Base-by-base conservation (phyloP, 2,113 vertebrate genomes). In the Psammodynastes pulverulentus region DNA sequence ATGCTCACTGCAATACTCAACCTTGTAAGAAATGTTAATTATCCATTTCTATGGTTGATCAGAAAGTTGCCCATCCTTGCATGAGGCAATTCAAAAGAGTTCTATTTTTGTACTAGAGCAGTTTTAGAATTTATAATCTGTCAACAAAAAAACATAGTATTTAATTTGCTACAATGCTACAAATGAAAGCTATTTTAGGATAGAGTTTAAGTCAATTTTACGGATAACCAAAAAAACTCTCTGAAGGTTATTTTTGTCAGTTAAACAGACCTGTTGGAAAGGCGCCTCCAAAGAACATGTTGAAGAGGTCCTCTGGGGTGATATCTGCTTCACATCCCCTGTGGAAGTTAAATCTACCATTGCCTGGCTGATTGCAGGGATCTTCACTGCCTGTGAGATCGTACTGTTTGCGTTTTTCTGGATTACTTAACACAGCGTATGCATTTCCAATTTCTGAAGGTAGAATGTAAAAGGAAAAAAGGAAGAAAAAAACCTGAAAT, bases 251-350 rank as follows among this genome's bases (percentile, higher is more conserved):
- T 19, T 17, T 79, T 53, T 29, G 29, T 0, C 5, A 6, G 39
- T 12, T 67, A 34, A 39, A 86, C 46, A 93, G 98, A 99, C 99
- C 98, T 96, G 99, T 98, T 84, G 98, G 98, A 95, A 99, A 99
- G 48, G 98, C 98, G 1, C 99, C 99, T 91, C 99, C 99, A 92
- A 99, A 99, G 96, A 99, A 99, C 98, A 99, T 99, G 96, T 99
- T 99, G 96, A 99, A 99, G 56, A 99, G 98, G 96, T 99, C 99
- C 93, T 99, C 99, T 0, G 99, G 99, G 84, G 99, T 99, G 96
- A 99, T 99, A 95, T 99, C 99, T 0, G 99, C 98, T 95, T 99
- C 99, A 67, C 99, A 99, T 43, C 99, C 99, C 95, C 98, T 96
- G 84, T 99, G 98, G 97, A 99, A 99, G 94, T 99, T 98, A 93